These are phyloP conservation scores for Microchrysa polita DNA, from an alignment of 2,888 invertebrate species.

Conservation along the genomic window DNA sequence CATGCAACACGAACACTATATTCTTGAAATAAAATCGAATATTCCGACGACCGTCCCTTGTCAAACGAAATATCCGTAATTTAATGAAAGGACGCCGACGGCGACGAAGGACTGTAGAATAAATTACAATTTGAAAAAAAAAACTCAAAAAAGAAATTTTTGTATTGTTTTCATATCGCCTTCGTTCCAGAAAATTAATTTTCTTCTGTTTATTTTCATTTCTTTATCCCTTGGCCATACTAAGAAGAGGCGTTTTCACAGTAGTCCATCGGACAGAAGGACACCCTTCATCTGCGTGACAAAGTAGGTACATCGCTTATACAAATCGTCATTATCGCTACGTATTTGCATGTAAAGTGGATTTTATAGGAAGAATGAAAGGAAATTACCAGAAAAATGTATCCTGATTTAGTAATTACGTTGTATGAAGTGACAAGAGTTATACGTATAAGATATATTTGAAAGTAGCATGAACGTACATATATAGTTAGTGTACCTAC, in stretches of 20 bases:
- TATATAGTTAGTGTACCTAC: too few relatives aligned
- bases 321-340: slow-evolving; percentile 23
- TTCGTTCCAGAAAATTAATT: slow-evolving; percentile 43
- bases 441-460: too few relatives aligned
- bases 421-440: too few relatives aligned
- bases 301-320: not conserved
- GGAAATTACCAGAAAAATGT: too few relatives aligned
- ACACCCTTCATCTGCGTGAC: slow-evolving; percentile 8
- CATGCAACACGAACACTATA: slow-evolving; percentile 36
- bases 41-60: not conserved
- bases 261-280: slow-evolving; percentile 4
- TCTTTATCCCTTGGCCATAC: slow-evolving; percentile 12
- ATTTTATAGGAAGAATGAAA: slow-evolving; percentile 10
- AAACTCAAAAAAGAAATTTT: slow-evolving; percentile 21
- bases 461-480: too few relatives aligned
- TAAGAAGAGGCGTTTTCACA: slow-evolving; percentile 19
- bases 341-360: slow-evolving; percentile 43
- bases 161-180: slow-evolving; percentile 33
- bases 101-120: slow-evolving; percentile 38
- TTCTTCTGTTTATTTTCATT: slow-evolving; percentile 37
- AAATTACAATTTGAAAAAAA: slow-evolving; percentile 36
- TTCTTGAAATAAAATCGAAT: slow-evolving; percentile 18
- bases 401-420: too few relatives aligned
- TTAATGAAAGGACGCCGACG: slow-evolving; percentile 32
- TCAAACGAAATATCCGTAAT: slow-evolving; percentile 37